phyloP scores from a whole-genome alignment of 2,888 invertebrate genomes.

The Entomobrya multifasciata region DNA sequence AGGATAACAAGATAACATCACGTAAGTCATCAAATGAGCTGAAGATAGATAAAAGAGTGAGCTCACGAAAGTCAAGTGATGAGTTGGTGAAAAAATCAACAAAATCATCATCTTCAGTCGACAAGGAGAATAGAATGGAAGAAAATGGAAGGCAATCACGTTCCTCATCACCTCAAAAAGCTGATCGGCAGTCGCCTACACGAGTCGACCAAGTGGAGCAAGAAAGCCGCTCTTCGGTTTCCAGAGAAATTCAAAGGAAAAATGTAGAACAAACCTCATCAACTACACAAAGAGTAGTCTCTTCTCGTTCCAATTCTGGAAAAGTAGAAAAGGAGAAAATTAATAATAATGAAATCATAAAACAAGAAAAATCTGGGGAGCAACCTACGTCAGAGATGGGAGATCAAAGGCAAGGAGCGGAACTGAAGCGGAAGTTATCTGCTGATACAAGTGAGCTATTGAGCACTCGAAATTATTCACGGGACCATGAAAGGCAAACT shows the following conservation, averaged over 20 bases:
- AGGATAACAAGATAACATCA: slow-evolving; percentile 43
- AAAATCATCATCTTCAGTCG: slow-evolving; percentile 23
- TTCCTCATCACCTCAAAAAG: slow-evolving; percentile 60
- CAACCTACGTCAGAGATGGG: background rate
- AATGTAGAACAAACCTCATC: slow-evolving; percentile 22
- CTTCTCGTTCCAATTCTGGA: slow-evolving; percentile 53
- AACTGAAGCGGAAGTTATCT: slow-evolving; percentile 59
- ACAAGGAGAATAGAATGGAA: slow-evolving; percentile 54
- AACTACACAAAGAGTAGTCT: slow-evolving; percentile 12
- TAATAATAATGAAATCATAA: background rate
- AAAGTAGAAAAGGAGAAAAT: slow-evolving; percentile 22
- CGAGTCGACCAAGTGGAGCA: background rate
- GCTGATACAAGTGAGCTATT: slow-evolving; percentile 72
- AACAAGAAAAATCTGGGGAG: background rate
- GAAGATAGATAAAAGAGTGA: slow-evolving; percentile 44
- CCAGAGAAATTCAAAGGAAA: background rate
- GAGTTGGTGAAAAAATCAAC: slow-evolving; percentile 40
- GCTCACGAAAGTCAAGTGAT: slow-evolving; percentile 55
- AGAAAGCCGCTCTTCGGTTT: background rate
- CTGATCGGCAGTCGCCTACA: slow-evolving; percentile 48
- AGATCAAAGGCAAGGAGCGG: background rate
- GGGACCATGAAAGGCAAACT: slow-evolving; percentile 52
- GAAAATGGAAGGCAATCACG: background rate
- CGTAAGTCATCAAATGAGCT: slow-evolving; percentile 68
- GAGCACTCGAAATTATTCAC: slow-evolving; percentile 73